Evolutionary conservation across 35 echinoderm and acorn worm genomes (phyloP).

Genomic region (Heliocidaris tuberculata): DNA sequence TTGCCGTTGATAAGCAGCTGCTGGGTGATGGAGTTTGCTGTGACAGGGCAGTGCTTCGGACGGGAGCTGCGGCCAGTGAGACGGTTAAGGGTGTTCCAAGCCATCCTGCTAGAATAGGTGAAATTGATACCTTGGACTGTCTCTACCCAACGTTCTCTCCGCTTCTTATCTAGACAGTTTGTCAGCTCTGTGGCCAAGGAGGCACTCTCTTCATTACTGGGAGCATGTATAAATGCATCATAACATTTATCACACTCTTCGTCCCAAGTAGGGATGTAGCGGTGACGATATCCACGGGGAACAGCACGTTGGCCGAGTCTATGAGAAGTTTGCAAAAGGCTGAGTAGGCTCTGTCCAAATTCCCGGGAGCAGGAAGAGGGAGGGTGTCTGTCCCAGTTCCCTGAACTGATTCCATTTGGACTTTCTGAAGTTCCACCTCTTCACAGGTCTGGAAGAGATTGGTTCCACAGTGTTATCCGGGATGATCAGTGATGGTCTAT

Average conservation of each 20-base stretch:
- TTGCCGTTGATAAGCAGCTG: slow-evolving; percentile 43
- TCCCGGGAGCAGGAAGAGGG: background rate
- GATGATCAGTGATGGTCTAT: too few relatives aligned
- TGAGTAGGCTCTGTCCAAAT: slow-evolving; percentile 1
- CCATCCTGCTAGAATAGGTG: too few relatives aligned
- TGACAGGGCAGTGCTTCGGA: slow-evolving; percentile 26
- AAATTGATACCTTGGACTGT: too few relatives aligned
- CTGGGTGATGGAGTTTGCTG: slow-evolving; percentile 3
- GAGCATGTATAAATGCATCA: background rate
- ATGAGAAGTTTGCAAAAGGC: slow-evolving; percentile 31
- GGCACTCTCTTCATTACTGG: background rate
- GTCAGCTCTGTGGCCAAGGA: too few relatives aligned
- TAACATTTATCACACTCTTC: slow-evolving; percentile 11
- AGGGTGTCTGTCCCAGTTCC: background rate
- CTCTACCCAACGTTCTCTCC: too few relatives aligned
- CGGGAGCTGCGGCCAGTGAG: slow-evolving; percentile 30
- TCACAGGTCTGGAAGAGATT: too few relatives aligned
- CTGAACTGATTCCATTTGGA: background rate
- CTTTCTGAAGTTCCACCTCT: background rate
- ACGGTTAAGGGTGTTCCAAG: slow-evolving; percentile 35
- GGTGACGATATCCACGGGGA: background rate
- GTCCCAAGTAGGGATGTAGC: slow-evolving; percentile 53
- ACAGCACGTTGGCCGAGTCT: background rate
- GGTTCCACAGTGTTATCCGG: too few relatives aligned
- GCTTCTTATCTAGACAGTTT: too few relatives aligned